phyloP scores from a whole-genome alignment of 2,113 vertebrate species.

The Anguilla japonica region DNA sequence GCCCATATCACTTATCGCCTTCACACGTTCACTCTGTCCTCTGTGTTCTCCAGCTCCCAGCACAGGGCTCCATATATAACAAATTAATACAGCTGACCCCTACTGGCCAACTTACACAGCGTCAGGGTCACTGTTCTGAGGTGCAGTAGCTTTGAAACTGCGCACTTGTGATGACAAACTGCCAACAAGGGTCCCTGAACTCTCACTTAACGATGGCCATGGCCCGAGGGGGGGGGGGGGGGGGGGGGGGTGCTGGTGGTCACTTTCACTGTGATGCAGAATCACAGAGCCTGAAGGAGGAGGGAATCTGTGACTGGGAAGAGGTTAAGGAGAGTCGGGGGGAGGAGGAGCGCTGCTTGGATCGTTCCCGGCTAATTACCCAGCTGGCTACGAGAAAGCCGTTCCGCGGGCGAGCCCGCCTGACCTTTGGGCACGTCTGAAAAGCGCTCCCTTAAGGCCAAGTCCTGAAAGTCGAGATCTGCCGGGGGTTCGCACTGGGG shows the following conservation, averaged over 20 bases:
- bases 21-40: slow-evolving; percentile 31
- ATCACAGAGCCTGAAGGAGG: slow-evolving; percentile 2
- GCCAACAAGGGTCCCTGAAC: background rate
- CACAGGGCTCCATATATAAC: background rate
- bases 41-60: slow-evolving; percentile 21
- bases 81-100: background rate
- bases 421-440: slow-evolving; percentile 3
- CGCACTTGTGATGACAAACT: background rate
- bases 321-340: slow-evolving; percentile 18
- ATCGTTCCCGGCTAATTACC: slow-evolving; percentile 44
- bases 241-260: background rate
- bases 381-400: background rate
- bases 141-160: background rate
- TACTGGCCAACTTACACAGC: background rate
- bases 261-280: background rate
- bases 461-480: background rate
- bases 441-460: background rate
- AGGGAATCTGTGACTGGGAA: slow-evolving; percentile 3
- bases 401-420: background rate
- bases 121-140: background rate
- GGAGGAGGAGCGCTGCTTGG: slow-evolving; percentile 17
- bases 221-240: too few species aligned
- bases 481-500: background rate
- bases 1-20: slow-evolving; percentile 37
- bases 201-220: background rate